A percentile compares a stretch with the other conserved stretches of the same genome.
Conservation (phyloP, 2,888 invertebrate species). For the Rhyacophila evoluta region DNA sequence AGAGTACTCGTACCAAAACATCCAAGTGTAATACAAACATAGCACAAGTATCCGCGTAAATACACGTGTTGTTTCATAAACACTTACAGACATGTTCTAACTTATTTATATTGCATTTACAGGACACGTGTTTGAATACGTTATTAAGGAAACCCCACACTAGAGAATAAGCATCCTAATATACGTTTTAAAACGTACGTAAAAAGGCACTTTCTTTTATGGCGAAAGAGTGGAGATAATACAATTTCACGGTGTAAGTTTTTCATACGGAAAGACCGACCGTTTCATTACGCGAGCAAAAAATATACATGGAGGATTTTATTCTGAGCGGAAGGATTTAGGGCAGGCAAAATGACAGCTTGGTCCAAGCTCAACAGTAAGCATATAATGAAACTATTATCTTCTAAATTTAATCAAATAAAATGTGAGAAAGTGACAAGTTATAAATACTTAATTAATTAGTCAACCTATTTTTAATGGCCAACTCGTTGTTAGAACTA, state of each 20-base stretch:
- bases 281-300: slow-evolving; percentile 13
- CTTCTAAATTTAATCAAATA: no score
- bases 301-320: not conserved
- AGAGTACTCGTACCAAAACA: no score
- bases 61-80: not conserved
- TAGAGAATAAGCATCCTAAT: slow-evolving; percentile 20
- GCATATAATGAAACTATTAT: not conserved
- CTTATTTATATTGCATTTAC: not conserved
- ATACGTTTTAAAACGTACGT: slow-evolving; percentile 23
- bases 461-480: no score
- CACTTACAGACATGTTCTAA: not conserved
- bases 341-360: not conserved
- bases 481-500: no score
- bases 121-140: not conserved
- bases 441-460: no score
- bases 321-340: not conserved
- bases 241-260: slow-evolving; percentile 17
- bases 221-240: slow-evolving; percentile 15
- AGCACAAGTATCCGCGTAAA: no score
- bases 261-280: not conserved
- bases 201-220: slow-evolving; percentile 26
- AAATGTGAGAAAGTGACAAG: no score
- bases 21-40: no score
- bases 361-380: no score
- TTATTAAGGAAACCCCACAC: not conserved